phyloP scores from a whole-genome alignment of 2,113 vertebrate genomes.

The Loxodonta africana region DNA sequence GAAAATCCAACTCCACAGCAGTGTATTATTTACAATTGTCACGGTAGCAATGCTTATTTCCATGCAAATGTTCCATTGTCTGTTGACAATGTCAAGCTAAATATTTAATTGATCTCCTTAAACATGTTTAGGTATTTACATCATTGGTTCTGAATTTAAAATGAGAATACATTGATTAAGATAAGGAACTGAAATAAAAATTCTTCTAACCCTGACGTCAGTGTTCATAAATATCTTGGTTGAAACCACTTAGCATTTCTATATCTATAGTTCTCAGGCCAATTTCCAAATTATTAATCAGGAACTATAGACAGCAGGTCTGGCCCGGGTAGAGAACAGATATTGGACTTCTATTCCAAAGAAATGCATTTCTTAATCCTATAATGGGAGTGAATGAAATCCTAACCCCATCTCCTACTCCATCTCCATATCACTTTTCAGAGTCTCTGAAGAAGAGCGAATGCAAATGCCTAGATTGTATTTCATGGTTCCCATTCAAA shows the following conservation, averaged over 20 bases:
- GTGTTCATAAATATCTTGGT: constrained; percentile 69
- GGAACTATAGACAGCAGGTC: constrained; percentile 42
- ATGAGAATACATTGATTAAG: constrained; percentile 77
- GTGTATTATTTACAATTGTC: constrained; percentile 51
- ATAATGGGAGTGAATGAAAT: neutral
- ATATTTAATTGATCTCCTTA: constrained; percentile 82
- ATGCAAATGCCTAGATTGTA: neutral
- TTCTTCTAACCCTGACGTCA: constrained; percentile 50
- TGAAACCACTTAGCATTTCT: constrained; percentile 72
- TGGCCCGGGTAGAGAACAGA: neutral
- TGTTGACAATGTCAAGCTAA: constrained; percentile 81
- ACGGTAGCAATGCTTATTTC: constrained; percentile 73
- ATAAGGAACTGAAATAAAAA: constrained; percentile 72
- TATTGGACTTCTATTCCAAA: neutral
- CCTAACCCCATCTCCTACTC: neutral
- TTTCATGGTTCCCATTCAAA: neutral
- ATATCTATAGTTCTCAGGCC: constrained; percentile 46
- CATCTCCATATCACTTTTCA: neutral
- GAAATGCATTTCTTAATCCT: constrained; percentile 52
- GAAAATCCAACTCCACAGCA: constrained; percentile 78
- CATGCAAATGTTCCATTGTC: constrained; percentile 77
- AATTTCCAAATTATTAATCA: constrained; percentile 68
- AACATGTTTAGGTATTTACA: constrained; percentile 71
- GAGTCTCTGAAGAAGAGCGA: constrained; percentile 4
- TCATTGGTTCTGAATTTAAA: constrained; percentile 72